Percentiles rank a stretch among this genome's conserved stretches.
These are phyloP conservation scores for Drosophila serrata DNA, from an alignment of 1,140 invertebrate species.

Conservation along the genomic window DNA sequence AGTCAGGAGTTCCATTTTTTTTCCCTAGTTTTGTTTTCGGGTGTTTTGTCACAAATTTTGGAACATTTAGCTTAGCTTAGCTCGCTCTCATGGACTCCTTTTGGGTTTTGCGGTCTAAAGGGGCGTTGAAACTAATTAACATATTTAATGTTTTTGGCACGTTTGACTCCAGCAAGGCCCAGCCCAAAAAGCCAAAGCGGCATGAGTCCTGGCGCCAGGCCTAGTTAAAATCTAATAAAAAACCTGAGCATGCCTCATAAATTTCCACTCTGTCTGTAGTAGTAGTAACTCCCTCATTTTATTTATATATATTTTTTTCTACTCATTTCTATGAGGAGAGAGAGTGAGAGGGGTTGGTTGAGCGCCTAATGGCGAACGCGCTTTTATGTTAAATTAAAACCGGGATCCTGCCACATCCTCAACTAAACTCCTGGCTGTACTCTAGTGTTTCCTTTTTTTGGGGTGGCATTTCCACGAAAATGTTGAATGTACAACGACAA, in stretches of 20 bases:
- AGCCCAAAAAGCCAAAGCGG: conserved; percentile 1
- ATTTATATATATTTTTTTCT: conserved; percentile 5
- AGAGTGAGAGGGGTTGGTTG: conserved; percentile 31
- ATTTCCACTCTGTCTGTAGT: conserved; percentile 63
- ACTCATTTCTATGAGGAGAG: not conserved
- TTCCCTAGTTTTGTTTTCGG: conserved; percentile 6
- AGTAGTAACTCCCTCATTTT: conserved; percentile 7
- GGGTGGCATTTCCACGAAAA: conserved; percentile 26
- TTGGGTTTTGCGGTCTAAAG: conserved; percentile 8
- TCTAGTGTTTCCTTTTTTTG: not conserved
- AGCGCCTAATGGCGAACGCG: conserved; percentile 81
- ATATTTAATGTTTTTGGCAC: conserved; percentile 84
- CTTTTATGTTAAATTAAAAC: conserved; percentile 83
- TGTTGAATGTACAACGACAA: conserved; percentile 33
- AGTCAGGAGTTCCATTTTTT: not conserved
- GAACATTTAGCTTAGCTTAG: conserved; percentile 6
- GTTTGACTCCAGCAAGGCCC: conserved; percentile 52
- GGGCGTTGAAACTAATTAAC: conserved; percentile 84
- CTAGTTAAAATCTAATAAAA: conserved; percentile 85
- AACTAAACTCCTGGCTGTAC: not conserved
- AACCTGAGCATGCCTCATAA: conserved; percentile 85
- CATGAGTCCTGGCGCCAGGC: conserved; percentile 54
- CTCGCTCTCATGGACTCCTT: conserved; percentile 11
- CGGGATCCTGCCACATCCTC: conserved; percentile 41
- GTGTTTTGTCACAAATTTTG: conserved; percentile 42